Percentiles rank a stretch among this genome's conserved stretches.
Evolutionary conservation across 2,888 invertebrate species (phyloP).

Genomic region (Acanthosepion pharaonis): DNA sequence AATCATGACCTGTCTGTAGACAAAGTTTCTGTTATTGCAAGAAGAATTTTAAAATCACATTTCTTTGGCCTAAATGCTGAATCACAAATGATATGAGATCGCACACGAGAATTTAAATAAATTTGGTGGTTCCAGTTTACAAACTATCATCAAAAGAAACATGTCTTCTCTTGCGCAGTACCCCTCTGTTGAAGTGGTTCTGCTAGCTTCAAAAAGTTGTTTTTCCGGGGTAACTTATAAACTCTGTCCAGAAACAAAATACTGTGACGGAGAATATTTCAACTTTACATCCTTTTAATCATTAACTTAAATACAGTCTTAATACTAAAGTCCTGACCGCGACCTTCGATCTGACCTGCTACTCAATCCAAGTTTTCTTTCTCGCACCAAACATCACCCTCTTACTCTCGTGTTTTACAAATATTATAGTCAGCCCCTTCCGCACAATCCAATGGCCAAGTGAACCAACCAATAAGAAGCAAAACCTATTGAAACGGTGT

Average conservation of each 20-base stretch:
- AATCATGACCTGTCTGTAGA: no score
- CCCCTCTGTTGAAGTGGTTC: no score
- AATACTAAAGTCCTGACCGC: neutral
- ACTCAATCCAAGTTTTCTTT: neutral
- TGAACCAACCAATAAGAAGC: neutral
- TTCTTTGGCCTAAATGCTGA: no score
- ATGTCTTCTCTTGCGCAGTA: no score
- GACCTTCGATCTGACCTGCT: neutral
- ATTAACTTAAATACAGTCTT: neutral
- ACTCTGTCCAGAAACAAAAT: neutral
- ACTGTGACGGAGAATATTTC: neutral
- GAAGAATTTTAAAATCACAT: no score
- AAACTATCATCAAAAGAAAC: no score
- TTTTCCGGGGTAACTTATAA: neutral
- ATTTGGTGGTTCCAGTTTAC: no score
- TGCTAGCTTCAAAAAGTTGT: no score
- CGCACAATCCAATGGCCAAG: neutral
- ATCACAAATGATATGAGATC: no score
- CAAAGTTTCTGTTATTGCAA: no score
- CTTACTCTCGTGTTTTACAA: neutral
- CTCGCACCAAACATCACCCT: neutral
- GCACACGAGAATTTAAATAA: no score
- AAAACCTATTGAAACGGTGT: neutral
- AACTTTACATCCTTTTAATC: neutral
- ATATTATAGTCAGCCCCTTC: neutral